These are phyloP conservation scores for Artibeus jamaicensis DNA, from an alignment of 2,797 vertebrate species.

Conservation along the genomic window DNA sequence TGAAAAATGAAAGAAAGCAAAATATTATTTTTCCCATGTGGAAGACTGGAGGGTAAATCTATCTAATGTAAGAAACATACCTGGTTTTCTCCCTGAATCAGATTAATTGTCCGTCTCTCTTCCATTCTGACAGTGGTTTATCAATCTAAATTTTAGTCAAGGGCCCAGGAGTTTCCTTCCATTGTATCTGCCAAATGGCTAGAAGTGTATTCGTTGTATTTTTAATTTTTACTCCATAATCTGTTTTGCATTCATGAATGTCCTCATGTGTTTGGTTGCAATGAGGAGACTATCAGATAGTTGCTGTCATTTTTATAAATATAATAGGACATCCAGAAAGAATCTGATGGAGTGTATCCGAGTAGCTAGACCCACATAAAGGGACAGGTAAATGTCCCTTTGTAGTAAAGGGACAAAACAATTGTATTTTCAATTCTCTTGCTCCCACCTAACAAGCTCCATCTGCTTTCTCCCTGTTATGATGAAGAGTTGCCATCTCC, in stretches of 20 bases:
- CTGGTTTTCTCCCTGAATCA: background rate
- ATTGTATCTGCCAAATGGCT: background rate
- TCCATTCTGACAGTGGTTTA: background rate
- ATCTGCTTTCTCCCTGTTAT: background rate
- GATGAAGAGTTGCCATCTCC: background rate
- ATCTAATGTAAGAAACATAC: background rate
- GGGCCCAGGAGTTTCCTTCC: background rate
- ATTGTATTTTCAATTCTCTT: background rate
- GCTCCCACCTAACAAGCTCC: background rate
- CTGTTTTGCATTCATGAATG: background rate
- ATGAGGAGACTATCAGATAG: background rate
- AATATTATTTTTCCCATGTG: background rate
- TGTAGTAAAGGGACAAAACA: background rate
- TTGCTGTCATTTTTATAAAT: background rate
- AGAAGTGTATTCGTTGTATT: background rate
- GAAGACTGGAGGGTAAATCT: background rate
- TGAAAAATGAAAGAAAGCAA: conserved; percentile 36
- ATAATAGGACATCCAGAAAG: background rate
- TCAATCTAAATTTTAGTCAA: background rate
- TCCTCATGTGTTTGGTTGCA: background rate
- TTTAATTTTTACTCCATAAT: background rate
- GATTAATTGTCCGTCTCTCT: background rate
- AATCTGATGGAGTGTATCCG: background rate
- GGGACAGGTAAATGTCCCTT: background rate
- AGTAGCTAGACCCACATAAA: background rate